These are phyloP conservation scores for Tolypeutes matacus DNA, from an alignment of 2,797 vertebrate species.

Conservation along the genomic window DNA sequence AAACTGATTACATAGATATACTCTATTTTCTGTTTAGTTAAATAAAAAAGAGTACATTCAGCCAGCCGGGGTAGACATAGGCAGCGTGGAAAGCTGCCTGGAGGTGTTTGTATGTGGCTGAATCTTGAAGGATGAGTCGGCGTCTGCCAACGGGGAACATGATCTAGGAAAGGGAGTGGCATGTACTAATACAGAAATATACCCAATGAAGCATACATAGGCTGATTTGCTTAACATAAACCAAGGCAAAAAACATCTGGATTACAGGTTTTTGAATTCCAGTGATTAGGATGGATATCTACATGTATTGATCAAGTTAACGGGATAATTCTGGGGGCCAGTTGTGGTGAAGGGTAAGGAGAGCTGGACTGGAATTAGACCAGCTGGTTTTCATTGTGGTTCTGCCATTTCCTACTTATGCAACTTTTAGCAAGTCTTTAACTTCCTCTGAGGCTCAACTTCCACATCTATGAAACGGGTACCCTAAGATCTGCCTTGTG, in stretches of 20 bases:
- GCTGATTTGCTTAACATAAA: not conserved
- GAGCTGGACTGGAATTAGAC: not conserved
- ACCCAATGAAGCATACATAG: not conserved
- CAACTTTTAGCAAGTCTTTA: not conserved
- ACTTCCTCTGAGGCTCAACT: not conserved
- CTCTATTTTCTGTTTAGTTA: not conserved
- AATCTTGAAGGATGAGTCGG: not conserved
- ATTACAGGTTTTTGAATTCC: not conserved
- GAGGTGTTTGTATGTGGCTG: not conserved
- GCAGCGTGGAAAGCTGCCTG: not conserved
- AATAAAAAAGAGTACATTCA: not conserved
- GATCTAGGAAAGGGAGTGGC: not conserved
- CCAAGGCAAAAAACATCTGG: not conserved
- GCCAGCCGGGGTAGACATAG: not conserved
- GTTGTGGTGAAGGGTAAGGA: not conserved
- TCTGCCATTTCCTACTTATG: not conserved
- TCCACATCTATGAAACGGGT: not conserved
- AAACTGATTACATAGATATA: not conserved
- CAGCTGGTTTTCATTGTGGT: not conserved
- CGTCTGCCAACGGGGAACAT: not conserved
- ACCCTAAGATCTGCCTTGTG: not conserved
- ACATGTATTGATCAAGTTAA: not conserved
- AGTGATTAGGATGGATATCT: not conserved
- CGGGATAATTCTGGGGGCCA: not conserved
- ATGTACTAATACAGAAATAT: fast-evolving